phyloP scores from a whole-genome alignment of 2,888 invertebrate genomes.

The Dynastes tityus region DNA sequence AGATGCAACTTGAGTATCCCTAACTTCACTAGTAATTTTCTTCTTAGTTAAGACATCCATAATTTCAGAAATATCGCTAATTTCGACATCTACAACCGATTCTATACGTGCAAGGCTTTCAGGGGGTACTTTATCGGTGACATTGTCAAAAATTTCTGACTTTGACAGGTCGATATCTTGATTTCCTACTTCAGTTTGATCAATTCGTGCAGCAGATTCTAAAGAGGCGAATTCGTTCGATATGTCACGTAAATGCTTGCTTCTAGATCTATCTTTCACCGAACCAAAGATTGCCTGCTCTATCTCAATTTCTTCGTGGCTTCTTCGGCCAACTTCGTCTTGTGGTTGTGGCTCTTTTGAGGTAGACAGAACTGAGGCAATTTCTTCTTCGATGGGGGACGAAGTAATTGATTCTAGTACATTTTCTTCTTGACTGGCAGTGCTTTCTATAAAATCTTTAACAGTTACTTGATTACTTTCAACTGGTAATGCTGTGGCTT shows the following conservation, averaged over 20 bases:
- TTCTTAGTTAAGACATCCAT: conserved; percentile 64
- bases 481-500: neutral
- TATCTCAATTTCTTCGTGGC: conserved; percentile 61
- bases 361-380: neutral
- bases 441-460: no score
- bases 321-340: conserved; percentile 31
- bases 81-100: conserved; percentile 68
- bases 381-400: neutral
- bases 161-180: conserved; percentile 22
- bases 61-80: conserved; percentile 66
- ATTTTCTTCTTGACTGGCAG: no score
- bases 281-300: conserved; percentile 78
- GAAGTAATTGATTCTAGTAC: no score
- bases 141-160: conserved; percentile 48
- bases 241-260: conserved; percentile 52
- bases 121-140: conserved; percentile 57
- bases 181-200: conserved; percentile 26
- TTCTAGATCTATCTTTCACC: conserved; percentile 73
- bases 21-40: conserved; percentile 37
- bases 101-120: conserved; percentile 62
- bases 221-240: conserved; percentile 41
- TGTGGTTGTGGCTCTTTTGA: conserved; percentile 35
- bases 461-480: no score
- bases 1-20: conserved; percentile 36
- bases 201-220: conserved; percentile 15